Evolutionary conservation across 2,797 vertebrate genomes (phyloP).

Genomic region (Rhabdophis nuchalis): DNA sequence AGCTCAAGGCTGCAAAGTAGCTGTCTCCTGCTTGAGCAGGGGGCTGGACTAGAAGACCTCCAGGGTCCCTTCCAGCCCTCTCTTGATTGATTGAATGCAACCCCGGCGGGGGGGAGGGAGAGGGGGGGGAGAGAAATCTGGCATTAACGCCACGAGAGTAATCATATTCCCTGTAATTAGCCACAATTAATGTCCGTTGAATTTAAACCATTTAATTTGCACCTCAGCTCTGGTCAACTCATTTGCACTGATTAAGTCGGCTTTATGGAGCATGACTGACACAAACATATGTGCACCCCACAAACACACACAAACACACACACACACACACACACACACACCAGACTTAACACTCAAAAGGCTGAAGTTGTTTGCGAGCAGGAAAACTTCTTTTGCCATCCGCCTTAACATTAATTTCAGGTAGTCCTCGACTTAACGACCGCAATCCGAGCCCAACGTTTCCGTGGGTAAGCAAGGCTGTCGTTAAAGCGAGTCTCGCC

Average conservation of each 20-base stretch:
- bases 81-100: background rate
- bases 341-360: background rate
- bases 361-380: background rate
- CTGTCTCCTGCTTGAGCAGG: too few species aligned
- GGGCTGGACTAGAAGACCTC: too few species aligned
- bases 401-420: background rate
- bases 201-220: background rate
- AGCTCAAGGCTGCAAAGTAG: too few species aligned
- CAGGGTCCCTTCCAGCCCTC: too few species aligned
- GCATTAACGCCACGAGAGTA: background rate
- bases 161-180: background rate
- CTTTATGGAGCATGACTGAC: background rate
- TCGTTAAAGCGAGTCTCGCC: too few species aligned
- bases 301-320: too few species aligned
- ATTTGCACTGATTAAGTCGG: background rate
- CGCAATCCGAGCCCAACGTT: too few species aligned
- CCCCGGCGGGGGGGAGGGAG: too few species aligned
- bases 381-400: background rate
- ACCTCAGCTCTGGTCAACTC: background rate
- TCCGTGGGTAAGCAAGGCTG: too few species aligned
- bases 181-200: background rate
- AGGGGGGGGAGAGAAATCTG: fast-evolving
- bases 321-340: background rate
- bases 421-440: too few species aligned
- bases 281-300: too few species aligned